A percentile compares a stretch with the other conserved stretches of the same genome.
Evolutionary conservation across 2,888 invertebrate species (phyloP).

Genomic region (Chironomus tentans): DNA sequence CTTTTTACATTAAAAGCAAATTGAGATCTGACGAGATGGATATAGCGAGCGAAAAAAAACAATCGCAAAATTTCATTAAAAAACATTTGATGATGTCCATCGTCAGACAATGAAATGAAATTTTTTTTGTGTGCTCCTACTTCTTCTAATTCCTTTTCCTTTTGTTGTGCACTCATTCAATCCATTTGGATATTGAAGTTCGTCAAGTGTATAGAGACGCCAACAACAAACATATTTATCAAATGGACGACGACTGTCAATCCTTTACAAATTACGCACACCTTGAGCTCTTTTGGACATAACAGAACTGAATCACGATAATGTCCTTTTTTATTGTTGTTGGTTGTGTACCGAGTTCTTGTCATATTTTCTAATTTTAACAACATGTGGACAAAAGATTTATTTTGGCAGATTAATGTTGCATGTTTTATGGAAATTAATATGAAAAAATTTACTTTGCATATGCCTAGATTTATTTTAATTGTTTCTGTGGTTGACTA

Average conservation of each 20-base stretch:
- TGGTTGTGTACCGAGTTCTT: neutral
- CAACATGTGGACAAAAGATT: neutral
- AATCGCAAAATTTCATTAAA: neutral
- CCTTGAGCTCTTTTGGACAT: neutral
- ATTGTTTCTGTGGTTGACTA: neutral
- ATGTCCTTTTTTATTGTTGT: neutral
- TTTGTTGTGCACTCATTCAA: no score
- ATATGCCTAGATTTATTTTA: neutral
- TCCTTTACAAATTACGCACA: neutral
- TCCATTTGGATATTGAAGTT: no score
- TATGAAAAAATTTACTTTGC: neutral
- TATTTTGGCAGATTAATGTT: neutral
- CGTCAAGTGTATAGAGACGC: neutral
- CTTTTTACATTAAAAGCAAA: neutral
- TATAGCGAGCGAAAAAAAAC: neutral
- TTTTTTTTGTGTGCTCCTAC: neutral
- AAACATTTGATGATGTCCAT: neutral
- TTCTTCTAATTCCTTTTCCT: no score
- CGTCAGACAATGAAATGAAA: no score
- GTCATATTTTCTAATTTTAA: neutral
- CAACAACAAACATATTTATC: neutral
- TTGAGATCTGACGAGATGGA: no score
- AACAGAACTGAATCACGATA: neutral
- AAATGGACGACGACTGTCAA: neutral
- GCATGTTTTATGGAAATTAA: neutral